Percentiles rank a stretch among this genome's conserved stretches.
Conservation (phyloP, 2,797 vertebrate species). For the Trematomus bernacchii region DNA sequence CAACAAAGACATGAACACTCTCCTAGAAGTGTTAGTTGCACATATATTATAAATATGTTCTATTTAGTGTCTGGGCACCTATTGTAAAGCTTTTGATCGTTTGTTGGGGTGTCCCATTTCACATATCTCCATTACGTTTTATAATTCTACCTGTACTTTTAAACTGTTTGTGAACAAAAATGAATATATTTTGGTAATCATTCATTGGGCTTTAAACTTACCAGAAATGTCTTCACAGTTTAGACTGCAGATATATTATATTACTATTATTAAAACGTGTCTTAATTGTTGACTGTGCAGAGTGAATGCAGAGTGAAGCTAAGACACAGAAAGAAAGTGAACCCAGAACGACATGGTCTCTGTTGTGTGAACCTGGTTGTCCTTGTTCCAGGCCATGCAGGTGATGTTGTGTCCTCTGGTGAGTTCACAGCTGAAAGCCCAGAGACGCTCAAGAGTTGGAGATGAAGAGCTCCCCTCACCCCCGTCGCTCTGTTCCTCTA, state of each 20-base stretch:
- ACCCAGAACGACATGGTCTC: neutral
- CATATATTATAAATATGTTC: too few species aligned
- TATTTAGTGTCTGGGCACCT: too few species aligned
- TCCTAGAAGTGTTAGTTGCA: too few species aligned
- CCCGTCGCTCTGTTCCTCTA: conserved; percentile 40
- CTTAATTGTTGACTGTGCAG: neutral
- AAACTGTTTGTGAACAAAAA: too few species aligned
- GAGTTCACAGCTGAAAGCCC: conserved; percentile 87
- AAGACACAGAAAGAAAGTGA: neutral
- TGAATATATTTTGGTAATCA: neutral
- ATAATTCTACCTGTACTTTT: neutral
- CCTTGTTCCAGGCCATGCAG: conserved; percentile 91
- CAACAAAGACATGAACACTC: too few species aligned
- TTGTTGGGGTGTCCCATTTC: too few species aligned
- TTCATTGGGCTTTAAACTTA: neutral
- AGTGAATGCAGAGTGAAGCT: neutral
- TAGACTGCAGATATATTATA: neutral
- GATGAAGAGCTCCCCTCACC: conserved; percentile 32
- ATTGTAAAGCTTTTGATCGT: too few species aligned
- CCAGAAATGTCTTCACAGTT: neutral
- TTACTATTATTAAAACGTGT: neutral
- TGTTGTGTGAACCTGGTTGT: conserved; percentile 81
- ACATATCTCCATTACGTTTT: neutral
- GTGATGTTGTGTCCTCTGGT: conserved; percentile 85
- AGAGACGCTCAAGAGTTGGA: conserved; percentile 86